A percentile compares a stretch with the other conserved stretches of the same genome.
These are phyloP conservation scores for Malthinus flaveolus DNA, from an alignment of 2,888 invertebrate species.

Conservation along the genomic window DNA sequence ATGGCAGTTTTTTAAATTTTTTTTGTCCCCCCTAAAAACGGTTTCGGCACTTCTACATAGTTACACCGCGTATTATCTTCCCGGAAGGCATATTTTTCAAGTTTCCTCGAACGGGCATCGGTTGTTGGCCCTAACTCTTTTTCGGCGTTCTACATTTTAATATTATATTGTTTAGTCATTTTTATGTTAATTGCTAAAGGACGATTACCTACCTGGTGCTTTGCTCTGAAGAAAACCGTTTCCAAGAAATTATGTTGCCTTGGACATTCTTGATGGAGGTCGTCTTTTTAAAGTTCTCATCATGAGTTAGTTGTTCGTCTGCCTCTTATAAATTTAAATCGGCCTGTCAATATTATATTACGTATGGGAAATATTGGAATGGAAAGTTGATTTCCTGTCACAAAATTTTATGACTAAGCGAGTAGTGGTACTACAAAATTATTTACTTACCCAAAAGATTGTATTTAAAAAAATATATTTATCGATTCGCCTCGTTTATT, in stretches of 20 bases:
- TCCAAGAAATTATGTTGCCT: background rate
- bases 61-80: background rate
- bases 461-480: no score
- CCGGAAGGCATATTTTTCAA: constrained; percentile 6
- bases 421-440: no score
- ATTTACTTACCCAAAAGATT: no score
- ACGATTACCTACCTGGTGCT: background rate
- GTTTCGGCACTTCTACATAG: background rate
- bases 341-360: no score
- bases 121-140: constrained; percentile 5
- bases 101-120: constrained; percentile 1
- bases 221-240: background rate
- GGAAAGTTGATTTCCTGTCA: no score
- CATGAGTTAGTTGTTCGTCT: no score
- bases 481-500: no score
- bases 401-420: no score
- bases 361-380: no score
- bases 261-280: no score
- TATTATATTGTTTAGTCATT: constrained; percentile 3
- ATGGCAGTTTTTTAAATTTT: background rate
- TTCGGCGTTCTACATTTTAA: constrained; percentile 1
- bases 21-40: background rate
- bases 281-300: no score
- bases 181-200: constrained; percentile 5
- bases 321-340: no score